Conservation (phyloP, 2,113 vertebrate species). For the Percina caprodes region DNA sequence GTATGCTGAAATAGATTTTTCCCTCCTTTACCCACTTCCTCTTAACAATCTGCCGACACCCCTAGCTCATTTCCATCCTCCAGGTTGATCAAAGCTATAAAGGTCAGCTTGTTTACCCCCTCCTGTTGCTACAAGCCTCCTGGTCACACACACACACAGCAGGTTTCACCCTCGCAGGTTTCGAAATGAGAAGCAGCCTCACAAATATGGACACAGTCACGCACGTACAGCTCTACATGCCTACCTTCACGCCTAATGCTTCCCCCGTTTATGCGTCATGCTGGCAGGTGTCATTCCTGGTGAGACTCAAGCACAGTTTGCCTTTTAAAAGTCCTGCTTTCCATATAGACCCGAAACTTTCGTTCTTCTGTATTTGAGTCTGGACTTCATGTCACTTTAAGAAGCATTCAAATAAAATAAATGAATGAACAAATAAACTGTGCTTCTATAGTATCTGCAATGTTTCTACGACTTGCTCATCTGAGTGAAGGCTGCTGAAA, state of each 20-base stretch:
- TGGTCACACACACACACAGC: slow-evolving; percentile 36
- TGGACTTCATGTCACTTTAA: neutral
- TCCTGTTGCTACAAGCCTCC: slow-evolving; percentile 52
- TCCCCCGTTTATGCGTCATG: neutral
- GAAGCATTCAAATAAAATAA: neutral
- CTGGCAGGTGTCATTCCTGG: slow-evolving; percentile 31
- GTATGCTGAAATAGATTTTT: slow-evolving; percentile 26
- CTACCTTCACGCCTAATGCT: neutral
- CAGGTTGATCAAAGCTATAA: slow-evolving; percentile 66
- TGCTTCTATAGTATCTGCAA: neutral
- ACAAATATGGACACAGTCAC: slow-evolving; percentile 7
- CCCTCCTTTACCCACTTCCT: slow-evolving; percentile 23
- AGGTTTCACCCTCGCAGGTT: slow-evolving; percentile 36
- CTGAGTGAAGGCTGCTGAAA: neutral
- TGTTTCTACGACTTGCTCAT: neutral
- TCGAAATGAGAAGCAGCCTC: slow-evolving; percentile 44
- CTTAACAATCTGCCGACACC: slow-evolving; percentile 24
- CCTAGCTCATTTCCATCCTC: slow-evolving; percentile 22
- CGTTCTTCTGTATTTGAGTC: neutral
- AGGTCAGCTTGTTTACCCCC: slow-evolving; percentile 74
- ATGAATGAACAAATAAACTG: neutral
- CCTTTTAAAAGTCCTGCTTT: neutral
- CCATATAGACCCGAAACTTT: neutral
- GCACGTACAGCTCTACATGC: neutral
- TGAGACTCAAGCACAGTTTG: neutral